Percentiles rank a stretch among this genome's conserved stretches.
These are phyloP conservation scores for Laticauda colubrina DNA, from an alignment of 2,113 vertebrate species.

Conservation along the genomic window DNA sequence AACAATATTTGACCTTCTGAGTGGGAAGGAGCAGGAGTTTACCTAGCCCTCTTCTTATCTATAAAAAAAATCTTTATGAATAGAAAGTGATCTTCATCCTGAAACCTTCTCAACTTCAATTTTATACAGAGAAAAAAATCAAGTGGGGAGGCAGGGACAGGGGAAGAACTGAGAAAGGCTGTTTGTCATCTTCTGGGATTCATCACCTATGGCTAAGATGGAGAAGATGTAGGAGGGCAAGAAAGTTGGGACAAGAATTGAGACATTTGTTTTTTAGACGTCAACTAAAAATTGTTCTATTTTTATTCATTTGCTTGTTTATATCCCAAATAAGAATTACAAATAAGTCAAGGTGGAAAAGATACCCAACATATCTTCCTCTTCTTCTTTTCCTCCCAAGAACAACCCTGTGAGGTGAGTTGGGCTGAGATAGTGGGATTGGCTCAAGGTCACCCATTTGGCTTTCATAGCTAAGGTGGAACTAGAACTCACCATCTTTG, in stretches of 20 bases:
- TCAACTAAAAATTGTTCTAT: too few relatives aligned
- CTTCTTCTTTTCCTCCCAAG: too few relatives aligned
- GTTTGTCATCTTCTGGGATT: conserved; percentile 2
- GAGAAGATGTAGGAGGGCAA: neutral
- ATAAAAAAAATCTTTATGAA: conserved; percentile 53
- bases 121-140: conserved; percentile 46
- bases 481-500: too few relatives aligned
- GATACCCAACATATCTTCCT: too few relatives aligned
- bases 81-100: conserved; percentile 49
- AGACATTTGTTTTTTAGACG: conserved; percentile 7
- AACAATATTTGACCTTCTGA: conserved; percentile 42
- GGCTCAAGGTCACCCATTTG: too few relatives aligned
- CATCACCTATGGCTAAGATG: neutral
- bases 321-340: too few relatives aligned
- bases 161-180: conserved; percentile 14
- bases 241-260: conserved; percentile 12
- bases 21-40: conserved; percentile 39
- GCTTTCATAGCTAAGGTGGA: too few relatives aligned
- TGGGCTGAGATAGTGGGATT: too few relatives aligned
- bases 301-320: too few relatives aligned
- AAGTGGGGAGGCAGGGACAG: neutral
- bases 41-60: conserved; percentile 37
- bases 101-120: conserved; percentile 22
- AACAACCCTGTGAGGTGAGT: too few relatives aligned
- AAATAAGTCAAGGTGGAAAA: too few relatives aligned